Conservation (phyloP, 1,140 invertebrate genomes). For the Macrostomum lignano region DNA sequence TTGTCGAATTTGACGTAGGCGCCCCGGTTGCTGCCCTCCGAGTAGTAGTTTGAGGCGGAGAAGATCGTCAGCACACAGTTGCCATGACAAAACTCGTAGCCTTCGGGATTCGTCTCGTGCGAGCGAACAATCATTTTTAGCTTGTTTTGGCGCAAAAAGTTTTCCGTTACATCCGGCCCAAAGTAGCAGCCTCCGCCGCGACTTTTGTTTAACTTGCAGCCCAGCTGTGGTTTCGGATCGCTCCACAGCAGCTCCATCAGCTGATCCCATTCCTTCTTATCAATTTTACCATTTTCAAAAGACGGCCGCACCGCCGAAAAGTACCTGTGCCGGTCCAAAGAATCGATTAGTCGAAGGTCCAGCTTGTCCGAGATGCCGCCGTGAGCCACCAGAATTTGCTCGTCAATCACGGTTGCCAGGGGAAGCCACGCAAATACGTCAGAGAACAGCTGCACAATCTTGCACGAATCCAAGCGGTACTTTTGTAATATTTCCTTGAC, state of each 20-base stretch:
- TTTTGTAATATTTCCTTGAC: too few relatives aligned
- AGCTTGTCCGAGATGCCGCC: conserved; percentile 56
- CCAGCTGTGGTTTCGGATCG: conserved; percentile 40
- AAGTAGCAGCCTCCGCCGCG: conserved; percentile 65
- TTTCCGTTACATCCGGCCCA: conserved; percentile 51
- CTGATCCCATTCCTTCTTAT: too few relatives aligned
- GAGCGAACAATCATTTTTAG: conserved; percentile 48
- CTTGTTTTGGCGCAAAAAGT: conserved; percentile 43
- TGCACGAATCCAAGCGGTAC: too few relatives aligned
- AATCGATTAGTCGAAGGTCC: conserved; percentile 42
- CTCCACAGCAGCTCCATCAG: conserved; percentile 66
- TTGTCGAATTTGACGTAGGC: conserved; percentile 49
- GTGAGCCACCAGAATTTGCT: conserved; percentile 54
- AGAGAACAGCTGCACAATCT: conserved; percentile 46
- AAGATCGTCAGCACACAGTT: conserved; percentile 61
- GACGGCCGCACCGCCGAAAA: too few relatives aligned
- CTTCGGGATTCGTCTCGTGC: conserved; percentile 65
- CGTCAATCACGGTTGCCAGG: conserved; percentile 53
- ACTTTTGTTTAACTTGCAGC: conserved; percentile 48
- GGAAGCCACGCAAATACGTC: conserved; percentile 63
- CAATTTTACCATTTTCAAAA: too few relatives aligned
- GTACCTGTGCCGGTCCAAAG: conserved; percentile 43
- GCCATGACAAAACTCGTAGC: conserved; percentile 54
- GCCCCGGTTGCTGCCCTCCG: conserved; percentile 59
- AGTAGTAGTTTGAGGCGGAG: conserved; percentile 74